A percentile compares a stretch with the other conserved stretches of the same genome.
These are phyloP conservation scores for Neolamprologus sp. DNA, from an alignment of 2,113 vertebrate genomes.

Conservation along the genomic window DNA sequence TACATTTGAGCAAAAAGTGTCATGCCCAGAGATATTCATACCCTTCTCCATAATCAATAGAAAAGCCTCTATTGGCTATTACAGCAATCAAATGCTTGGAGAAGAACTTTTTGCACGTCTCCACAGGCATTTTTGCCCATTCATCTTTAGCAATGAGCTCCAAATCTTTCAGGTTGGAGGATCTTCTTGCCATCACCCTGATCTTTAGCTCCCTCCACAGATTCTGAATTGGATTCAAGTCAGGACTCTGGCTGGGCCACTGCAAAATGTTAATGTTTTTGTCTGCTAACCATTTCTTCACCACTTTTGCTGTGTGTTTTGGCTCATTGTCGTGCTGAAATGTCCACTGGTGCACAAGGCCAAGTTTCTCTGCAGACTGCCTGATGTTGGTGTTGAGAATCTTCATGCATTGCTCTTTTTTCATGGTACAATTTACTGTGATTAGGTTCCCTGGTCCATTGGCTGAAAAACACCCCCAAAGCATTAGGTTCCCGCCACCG, in stretches of 20 bases:
- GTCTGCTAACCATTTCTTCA: background rate
- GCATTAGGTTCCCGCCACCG: background rate
- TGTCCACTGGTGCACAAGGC: background rate
- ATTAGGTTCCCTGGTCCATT: background rate
- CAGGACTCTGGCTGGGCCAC: background rate
- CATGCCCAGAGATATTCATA: background rate
- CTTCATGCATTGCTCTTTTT: background rate
- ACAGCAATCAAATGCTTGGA: background rate
- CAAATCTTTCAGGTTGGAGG: background rate
- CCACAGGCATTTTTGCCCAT: background rate
- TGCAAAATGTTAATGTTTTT: background rate
- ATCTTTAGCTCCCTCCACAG: background rate
- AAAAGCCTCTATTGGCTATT: background rate
- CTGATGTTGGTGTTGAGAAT: background rate
- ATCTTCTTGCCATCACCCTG: background rate
- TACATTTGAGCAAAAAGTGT: background rate
- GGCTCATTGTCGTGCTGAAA: background rate
- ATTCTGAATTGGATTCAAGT: background rate
- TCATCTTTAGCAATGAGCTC: background rate
- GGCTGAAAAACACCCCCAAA: background rate
- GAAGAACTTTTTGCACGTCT: background rate
- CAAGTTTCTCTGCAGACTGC: background rate
- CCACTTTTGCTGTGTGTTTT: background rate
- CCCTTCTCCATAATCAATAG: background rate
- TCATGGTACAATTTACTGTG: background rate